Evolutionary conservation across 1,140 invertebrate genomes (phyloP), one percentile per base, ranked within the genome.

Genomic region (Megalopta genalis): DNA sequence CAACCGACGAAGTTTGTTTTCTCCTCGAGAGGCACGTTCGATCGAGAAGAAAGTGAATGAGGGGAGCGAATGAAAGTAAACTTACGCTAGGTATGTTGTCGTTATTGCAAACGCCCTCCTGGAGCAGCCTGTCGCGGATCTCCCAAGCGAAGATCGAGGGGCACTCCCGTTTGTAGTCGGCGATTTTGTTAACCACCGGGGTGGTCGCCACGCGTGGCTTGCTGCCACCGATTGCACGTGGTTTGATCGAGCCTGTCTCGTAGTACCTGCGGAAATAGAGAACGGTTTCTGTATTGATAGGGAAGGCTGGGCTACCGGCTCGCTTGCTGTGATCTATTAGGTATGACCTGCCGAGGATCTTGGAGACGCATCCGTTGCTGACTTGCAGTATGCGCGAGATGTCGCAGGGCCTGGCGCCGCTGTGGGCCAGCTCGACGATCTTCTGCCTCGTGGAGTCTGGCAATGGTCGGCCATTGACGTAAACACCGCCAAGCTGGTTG

Each of bases 41-140:
- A 32, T 32, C 32, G 32, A 32, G 32, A 32, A 32, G 32, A 32
- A 52, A 52, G 21, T 57, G 0, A 23, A 57, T 0, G 21, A 57
- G 18, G 7, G 8, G 0, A n/a, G 9, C 2, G 18, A 63, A 63
- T n/a, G 7, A 32, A 16, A 0, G 16, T 8, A 2, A 93, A 98
- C 99, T 99, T 94, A 99, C 99, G 92, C 98, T 99, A 77, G 99
- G 99, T 88, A 99, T 99, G 93, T 99, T 99, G 93, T 99, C 99
- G 93, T 98, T 98, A 92, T 97, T 99, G 94, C 99, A 99, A 74
- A 99, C 97, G 81, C 97, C 97, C 92, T 99, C 99, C 67, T 97
- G 97, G 27, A 99, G 94, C 73, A 99, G 95, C 91, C 98, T 95
- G 91, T 99, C 98, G 25, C 98, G 94, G 90, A 99, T 99, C 94